phyloP scores from a whole-genome alignment of 2,797 vertebrate species.

The Diplodus puntazzo region DNA sequence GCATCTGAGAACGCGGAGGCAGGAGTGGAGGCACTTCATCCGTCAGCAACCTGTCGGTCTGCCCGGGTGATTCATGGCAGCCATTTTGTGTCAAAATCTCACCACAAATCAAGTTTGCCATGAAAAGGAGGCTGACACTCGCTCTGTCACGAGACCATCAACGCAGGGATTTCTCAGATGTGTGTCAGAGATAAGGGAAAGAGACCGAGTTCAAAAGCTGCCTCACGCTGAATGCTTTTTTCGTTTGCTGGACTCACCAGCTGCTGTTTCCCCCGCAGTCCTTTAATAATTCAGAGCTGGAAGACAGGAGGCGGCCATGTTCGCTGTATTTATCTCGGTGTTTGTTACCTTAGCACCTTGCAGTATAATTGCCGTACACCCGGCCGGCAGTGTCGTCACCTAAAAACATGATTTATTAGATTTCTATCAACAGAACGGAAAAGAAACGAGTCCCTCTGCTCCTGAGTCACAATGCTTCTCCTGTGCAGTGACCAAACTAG shows the following conservation, averaged over 20 bases:
- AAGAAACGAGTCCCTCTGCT: constrained; percentile 26
- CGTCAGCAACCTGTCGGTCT: constrained; percentile 66
- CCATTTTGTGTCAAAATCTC: constrained; percentile 75
- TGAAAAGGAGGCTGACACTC: constrained; percentile 61
- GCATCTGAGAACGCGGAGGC: constrained; percentile 45
- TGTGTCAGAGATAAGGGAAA: constrained; percentile 32
- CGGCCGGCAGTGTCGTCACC: constrained; percentile 8
- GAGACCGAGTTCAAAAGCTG: constrained; percentile 39
- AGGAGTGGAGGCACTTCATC: constrained; percentile 67
- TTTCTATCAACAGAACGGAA: constrained; percentile 27
- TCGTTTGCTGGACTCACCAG: constrained; percentile 49
- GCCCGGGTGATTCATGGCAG: constrained; percentile 69
- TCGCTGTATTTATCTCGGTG: constrained; percentile 46
- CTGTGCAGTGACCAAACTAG: constrained; percentile 24
- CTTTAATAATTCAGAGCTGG: constrained; percentile 66
- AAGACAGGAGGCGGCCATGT: constrained; percentile 50
- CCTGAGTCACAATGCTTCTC: constrained; percentile 30
- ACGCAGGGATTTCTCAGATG: constrained; percentile 35
- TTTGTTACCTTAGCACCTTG: constrained; percentile 46
- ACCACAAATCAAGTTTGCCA: constrained; percentile 71
- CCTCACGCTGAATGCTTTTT: constrained; percentile 24
- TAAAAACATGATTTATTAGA: constrained; percentile 48
- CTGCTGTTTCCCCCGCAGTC: constrained; percentile 50
- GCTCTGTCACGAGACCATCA: constrained; percentile 43
- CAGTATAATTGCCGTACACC: constrained; percentile 35